Conservation (phyloP, 2,797 vertebrate genomes). For the Acipenser oxyrinchus region DNA sequence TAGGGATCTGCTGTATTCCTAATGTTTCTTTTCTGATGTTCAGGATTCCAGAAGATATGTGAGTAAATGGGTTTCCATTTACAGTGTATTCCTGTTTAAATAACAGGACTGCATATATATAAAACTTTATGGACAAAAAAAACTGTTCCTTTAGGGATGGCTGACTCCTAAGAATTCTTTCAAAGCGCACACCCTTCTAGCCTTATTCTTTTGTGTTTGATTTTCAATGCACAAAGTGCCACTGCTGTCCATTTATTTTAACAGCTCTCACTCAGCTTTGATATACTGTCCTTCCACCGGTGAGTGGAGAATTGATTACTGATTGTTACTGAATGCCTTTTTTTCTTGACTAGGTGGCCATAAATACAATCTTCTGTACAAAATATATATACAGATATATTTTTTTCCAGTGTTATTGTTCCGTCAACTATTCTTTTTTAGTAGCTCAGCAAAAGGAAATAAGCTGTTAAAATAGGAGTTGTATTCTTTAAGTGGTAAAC, state of each 20-base stretch:
- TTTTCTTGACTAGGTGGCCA: constrained; percentile 67
- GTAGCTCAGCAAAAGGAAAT: constrained; percentile 49
- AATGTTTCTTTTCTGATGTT: background rate
- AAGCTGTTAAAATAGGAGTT: constrained; percentile 49
- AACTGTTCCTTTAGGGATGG: constrained; percentile 37
- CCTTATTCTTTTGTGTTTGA: constrained; percentile 71
- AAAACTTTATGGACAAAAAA: constrained; percentile 20
- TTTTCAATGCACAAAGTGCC: constrained; percentile 75
- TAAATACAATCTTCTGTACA: constrained; percentile 68
- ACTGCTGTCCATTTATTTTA: constrained; percentile 56
- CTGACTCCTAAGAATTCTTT: constrained; percentile 51
- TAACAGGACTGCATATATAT: too few relatives aligned
- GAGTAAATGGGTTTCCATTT: constrained; percentile 38
- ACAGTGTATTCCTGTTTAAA: too few relatives aligned
- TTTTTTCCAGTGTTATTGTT: constrained; percentile 72
- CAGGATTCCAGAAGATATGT: constrained; percentile 25
- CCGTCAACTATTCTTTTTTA: constrained; percentile 57
- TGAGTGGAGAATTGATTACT: constrained; percentile 46
- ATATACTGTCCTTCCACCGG: constrained; percentile 37
- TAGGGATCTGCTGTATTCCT: background rate
- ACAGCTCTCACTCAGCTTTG: constrained; percentile 57
- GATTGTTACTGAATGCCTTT: constrained; percentile 72
- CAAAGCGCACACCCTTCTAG: constrained; percentile 68
- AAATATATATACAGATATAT: constrained; percentile 63
- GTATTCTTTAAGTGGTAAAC: constrained; percentile 48